phyloP scores from a whole-genome alignment of 2,888 invertebrate genomes.

The Timema cristinae region DNA sequence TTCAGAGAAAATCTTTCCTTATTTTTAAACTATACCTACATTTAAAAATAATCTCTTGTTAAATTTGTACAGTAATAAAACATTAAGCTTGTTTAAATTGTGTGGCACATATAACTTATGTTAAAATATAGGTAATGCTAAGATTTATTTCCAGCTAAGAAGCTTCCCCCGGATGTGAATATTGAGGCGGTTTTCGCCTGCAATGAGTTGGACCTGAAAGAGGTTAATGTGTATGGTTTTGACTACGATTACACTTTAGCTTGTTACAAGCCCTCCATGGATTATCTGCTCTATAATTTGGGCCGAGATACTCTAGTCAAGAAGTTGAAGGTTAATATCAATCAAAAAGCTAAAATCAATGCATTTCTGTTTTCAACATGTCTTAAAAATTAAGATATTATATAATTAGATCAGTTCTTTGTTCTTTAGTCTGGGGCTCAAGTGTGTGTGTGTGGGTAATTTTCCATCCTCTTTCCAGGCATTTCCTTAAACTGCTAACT shows the following conservation, averaged over 20 bases:
- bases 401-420: not conserved
- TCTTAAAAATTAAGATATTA: not conserved
- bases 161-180: conserved; percentile 82
- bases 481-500: too few species aligned
- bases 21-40: too few species aligned
- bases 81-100: too few species aligned
- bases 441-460: not conserved
- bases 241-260: conserved; percentile 98
- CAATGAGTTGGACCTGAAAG: conserved; percentile 87
- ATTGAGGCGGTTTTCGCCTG: conserved; percentile 90
- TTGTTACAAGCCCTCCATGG: conserved; percentile 85
- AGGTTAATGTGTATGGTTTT: conserved; percentile 93
- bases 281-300: conserved; percentile 84
- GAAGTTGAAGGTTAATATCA: conserved; percentile 69
- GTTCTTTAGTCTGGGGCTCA: not conserved
- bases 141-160: conserved; percentile 61
- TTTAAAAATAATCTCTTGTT: too few species aligned
- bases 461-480: too few species aligned
- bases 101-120: too few species aligned
- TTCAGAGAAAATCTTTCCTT: too few species aligned
- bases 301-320: conserved; percentile 82
- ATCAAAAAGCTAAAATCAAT: not conserved
- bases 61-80: too few species aligned
- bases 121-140: too few species aligned
- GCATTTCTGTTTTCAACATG: not conserved